Evolutionary conservation across 2,888 invertebrate genomes (phyloP).

Genomic region (Pinctada fucata): DNA sequence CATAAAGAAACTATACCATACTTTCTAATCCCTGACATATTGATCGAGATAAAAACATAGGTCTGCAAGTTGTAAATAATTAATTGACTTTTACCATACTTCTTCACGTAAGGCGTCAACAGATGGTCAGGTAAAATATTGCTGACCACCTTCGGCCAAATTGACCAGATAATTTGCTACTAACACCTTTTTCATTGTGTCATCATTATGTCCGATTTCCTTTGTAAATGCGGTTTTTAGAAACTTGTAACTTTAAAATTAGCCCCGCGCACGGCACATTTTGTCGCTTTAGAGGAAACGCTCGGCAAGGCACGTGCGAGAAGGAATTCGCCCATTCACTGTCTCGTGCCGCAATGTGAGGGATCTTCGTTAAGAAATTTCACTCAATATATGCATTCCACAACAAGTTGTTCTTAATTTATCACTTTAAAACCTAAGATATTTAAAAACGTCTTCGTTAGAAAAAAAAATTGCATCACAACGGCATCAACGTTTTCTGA

Average conservation of each 20-base stretch:
- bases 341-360: no score
- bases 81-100: not conserved
- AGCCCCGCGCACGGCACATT: not conserved
- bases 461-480: no score
- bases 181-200: slow-evolving; percentile 4
- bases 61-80: no score
- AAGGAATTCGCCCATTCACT: not conserved
- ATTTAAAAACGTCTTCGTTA: no score
- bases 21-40: no score
- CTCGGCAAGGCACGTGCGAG: not conserved
- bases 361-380: no score
- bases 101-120: slow-evolving; percentile 19
- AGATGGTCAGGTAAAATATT: slow-evolving; percentile 16
- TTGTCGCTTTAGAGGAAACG: not conserved
- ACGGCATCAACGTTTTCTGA: no score
- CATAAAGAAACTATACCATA: no score
- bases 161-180: slow-evolving; percentile 19
- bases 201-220: slow-evolving; percentile 2
- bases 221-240: not conserved
- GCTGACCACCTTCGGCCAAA: not conserved
- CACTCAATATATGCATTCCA: no score
- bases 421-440: no score
- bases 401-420: no score
- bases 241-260: not conserved
- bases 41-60: no score